Evolutionary conservation across 30 jellyfish, hydroid and myxozoan genomes (phyloP).

Genomic region (Turritopsis dohrnii): DNA sequence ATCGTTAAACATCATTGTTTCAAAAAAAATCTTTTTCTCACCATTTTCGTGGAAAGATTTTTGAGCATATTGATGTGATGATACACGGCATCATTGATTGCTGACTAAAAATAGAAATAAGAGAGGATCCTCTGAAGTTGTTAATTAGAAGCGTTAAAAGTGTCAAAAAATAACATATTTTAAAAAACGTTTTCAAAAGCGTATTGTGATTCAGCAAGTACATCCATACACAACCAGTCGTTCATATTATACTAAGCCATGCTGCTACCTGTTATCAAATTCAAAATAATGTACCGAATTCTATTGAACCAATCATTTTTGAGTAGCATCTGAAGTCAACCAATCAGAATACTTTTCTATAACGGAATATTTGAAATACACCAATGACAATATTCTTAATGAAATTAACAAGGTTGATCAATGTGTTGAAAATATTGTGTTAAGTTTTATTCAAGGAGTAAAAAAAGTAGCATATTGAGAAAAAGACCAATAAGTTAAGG

Average conservation of each 20-base stretch:
- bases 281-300: background rate
- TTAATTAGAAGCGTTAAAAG: no score
- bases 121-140: no score
- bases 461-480: background rate
- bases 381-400: background rate
- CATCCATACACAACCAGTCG: background rate
- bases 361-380: background rate
- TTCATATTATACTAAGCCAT: background rate
- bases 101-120: no score
- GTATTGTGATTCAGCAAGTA: background rate
- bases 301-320: background rate
- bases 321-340: background rate
- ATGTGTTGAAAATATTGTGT: background rate
- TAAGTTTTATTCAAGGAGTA: background rate
- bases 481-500: constrained; percentile 27
- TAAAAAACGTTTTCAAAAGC: background rate
- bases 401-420: background rate
- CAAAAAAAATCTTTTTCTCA: no score
- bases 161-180: background rate
- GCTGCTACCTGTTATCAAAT: background rate
- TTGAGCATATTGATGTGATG: no score
- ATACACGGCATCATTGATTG: no score
- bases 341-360: background rate
- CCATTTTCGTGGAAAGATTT: no score
- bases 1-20: no score